A percentile compares a stretch with the other conserved stretches of the same genome.
phyloP scores from a whole-genome alignment of 2,888 invertebrate species.

The Microchrysa polita region DNA sequence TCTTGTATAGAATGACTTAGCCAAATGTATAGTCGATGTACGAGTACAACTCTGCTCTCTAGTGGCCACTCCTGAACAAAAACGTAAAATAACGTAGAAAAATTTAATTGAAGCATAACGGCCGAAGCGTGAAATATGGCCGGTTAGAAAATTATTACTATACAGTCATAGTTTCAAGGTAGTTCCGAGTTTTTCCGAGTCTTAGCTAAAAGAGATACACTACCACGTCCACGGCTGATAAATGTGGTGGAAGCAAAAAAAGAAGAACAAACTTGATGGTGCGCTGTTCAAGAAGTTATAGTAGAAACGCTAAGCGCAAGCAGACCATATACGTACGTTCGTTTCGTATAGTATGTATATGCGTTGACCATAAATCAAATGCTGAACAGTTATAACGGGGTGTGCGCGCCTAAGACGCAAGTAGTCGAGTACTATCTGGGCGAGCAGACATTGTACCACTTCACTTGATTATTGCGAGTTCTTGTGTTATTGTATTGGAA shows the following conservation, averaged over 20 bases:
- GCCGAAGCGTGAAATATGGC: conserved; percentile 39
- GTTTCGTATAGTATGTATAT: too few species aligned
- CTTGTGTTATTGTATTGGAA: neutral
- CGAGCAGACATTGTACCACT: neutral
- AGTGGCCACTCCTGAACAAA: neutral
- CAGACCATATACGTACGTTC: neutral
- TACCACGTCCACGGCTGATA: neutral
- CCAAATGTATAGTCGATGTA: neutral
- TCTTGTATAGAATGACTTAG: too few species aligned
- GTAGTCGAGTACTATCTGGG: conserved; percentile 10
- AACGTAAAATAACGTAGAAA: neutral
- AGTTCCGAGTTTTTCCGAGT: conserved; percentile 19
- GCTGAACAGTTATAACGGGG: conserved; percentile 41
- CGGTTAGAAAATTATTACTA: conserved; percentile 38
- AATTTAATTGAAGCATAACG: conserved; percentile 41
- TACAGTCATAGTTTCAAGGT: conserved; percentile 27
- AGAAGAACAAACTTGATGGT: conserved; percentile 3
- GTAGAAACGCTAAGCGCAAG: neutral
- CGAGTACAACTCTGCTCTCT: neutral
- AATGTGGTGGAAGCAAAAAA: too few species aligned
- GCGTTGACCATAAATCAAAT: conserved; percentile 29
- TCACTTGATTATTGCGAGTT: neutral
- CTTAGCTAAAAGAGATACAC: neutral
- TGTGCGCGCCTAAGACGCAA: conserved; percentile 38
- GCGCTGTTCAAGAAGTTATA: too few species aligned